These are phyloP conservation scores for Conger conger DNA, from an alignment of 2,113 vertebrate species.

Conservation along the genomic window DNA sequence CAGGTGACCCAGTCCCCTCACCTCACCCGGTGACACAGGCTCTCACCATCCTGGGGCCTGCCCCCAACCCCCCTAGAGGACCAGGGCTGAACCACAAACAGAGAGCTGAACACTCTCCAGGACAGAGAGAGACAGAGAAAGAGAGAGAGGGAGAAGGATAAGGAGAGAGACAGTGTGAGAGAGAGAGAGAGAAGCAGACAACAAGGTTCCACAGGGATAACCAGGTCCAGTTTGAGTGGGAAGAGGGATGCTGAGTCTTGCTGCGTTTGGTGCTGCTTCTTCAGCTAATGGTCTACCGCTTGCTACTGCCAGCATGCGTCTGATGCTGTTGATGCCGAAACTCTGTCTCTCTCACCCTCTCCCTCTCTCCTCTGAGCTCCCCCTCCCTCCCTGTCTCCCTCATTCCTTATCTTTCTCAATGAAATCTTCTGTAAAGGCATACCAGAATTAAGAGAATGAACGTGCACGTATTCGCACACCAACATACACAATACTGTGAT, in stretches of 20 bases:
- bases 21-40: not conserved
- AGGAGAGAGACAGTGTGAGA: not conserved
- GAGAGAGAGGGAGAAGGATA: not conserved
- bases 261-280: conserved; percentile 72
- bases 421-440: conserved; percentile 64
- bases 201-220: not conserved
- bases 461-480: not conserved
- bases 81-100: conserved; percentile 39
- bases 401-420: conserved; percentile 7
- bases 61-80: conserved; percentile 42
- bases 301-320: conserved; percentile 65
- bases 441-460: conserved; percentile 52
- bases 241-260: conserved; percentile 63
- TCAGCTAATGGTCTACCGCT: conserved; percentile 52
- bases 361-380: conserved; percentile 7
- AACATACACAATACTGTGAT: not conserved
- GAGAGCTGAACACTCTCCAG: conserved; percentile 35
- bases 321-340: conserved; percentile 69
- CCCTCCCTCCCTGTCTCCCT: conserved; percentile 18
- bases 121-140: not conserved
- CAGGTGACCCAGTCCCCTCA: conserved; percentile 53
- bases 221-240: not conserved
- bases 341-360: conserved; percentile 30
- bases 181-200: conserved; percentile 17
- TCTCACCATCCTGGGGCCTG: conserved; percentile 8